Evolutionary conservation across 2,113 vertebrate species (phyloP).

Genomic region (Aptenodytes patagonicus): DNA sequence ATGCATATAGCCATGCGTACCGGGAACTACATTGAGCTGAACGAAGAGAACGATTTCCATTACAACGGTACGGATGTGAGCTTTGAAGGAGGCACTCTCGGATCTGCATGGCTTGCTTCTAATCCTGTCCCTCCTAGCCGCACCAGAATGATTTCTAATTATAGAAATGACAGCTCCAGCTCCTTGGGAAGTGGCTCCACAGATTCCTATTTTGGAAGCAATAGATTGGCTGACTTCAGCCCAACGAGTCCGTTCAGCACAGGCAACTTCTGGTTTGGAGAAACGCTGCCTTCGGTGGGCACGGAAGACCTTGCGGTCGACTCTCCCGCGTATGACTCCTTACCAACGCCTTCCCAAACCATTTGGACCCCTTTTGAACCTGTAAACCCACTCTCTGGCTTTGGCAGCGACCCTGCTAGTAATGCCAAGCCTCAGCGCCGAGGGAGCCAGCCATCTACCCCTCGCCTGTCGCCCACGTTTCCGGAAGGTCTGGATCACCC

Average conservation of each 20-base stretch:
- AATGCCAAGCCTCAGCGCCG: slow-evolving; percentile 61
- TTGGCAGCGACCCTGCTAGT: slow-evolving; percentile 67
- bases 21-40: slow-evolving; percentile 82
- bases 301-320: slow-evolving; percentile 81
- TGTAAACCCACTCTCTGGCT: slow-evolving; percentile 74
- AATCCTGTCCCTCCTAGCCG: slow-evolving; percentile 68
- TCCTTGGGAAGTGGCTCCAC: slow-evolving; percentile 92
- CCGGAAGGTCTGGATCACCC: slow-evolving; percentile 85
- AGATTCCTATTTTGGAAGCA: slow-evolving; percentile 88
- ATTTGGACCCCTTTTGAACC: slow-evolving; percentile 89
- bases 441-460: slow-evolving; percentile 87
- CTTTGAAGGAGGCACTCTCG: slow-evolving; percentile 78
- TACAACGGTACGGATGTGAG: slow-evolving; percentile 91
- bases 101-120: slow-evolving; percentile 79
- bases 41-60: slow-evolving; percentile 90
- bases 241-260: slow-evolving; percentile 85
- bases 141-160: slow-evolving; percentile 85
- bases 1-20: slow-evolving; percentile 94
- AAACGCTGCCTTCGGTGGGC: slow-evolving; percentile 79
- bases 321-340: slow-evolving; percentile 82
- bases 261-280: slow-evolving; percentile 89
- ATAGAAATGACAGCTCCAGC: slow-evolving; percentile 93
- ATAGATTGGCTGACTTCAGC: slow-evolving; percentile 88
- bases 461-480: slow-evolving; percentile 88
- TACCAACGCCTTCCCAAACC: slow-evolving; percentile 78